Evolutionary conservation across 1,140 invertebrate genomes (phyloP).

Genomic region (Panonychus citri): DNA sequence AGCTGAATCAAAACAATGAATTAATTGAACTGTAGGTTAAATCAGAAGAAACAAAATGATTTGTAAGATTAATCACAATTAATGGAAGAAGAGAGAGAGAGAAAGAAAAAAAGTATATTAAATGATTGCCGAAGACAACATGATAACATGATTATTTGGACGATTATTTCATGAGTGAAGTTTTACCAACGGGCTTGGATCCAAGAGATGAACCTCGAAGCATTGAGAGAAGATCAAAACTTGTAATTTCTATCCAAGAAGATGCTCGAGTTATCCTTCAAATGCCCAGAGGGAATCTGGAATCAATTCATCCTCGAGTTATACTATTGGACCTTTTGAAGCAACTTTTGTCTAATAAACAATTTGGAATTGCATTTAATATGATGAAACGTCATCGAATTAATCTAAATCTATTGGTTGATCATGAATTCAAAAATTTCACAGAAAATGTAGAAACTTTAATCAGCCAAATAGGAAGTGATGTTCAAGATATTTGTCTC

Average conservation of each 20-base stretch:
- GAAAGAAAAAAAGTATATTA: too few species aligned
- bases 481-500: conserved; percentile 39
- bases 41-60: too few species aligned
- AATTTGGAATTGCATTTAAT: conserved; percentile 35
- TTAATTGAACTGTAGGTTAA: too few species aligned
- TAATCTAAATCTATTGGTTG: conserved; percentile 67
- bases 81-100: too few species aligned
- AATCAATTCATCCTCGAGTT: conserved; percentile 56
- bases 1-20: too few species aligned
- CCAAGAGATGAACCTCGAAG: conserved; percentile 22
- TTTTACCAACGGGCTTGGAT: not conserved
- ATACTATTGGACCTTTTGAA: conserved; percentile 44
- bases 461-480: conserved; percentile 31
- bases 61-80: too few species aligned
- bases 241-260: conserved; percentile 39
- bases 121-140: too few species aligned
- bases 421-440: conserved; percentile 47
- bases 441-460: conserved; percentile 34
- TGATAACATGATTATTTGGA: too few species aligned
- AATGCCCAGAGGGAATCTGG: conserved; percentile 75
- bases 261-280: conserved; percentile 53
- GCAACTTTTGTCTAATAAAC: conserved; percentile 31
- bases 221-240: conserved; percentile 50
- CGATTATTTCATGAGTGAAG: too few species aligned
- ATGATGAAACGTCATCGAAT: conserved; percentile 63